Evolutionary conservation across 2,888 invertebrate genomes (phyloP), one percentile per base, ranked within the genome.

Genomic region (Nephrotoma appendiculata): DNA sequence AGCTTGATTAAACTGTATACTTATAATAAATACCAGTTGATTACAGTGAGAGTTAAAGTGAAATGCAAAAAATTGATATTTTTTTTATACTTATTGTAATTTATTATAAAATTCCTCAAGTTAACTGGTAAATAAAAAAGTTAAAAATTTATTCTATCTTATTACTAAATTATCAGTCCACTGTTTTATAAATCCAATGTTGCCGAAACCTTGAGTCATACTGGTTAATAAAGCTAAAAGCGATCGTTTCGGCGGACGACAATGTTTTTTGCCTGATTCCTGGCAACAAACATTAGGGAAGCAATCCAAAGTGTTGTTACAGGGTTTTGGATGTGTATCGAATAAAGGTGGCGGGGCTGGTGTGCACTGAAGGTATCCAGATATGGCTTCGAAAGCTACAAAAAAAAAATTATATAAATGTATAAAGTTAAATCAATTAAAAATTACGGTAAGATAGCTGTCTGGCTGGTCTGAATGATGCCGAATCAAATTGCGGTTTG

Each of bases 271-370:
- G 5, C 95, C 95, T 83, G 94, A 94, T 91, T 96, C 96, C 88
- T 96, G 96, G 88, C 96, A 96, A 90, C 96, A 96, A 87, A 96
- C 92, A 91, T 96, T 96, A 6, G 96, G 96, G 90, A 96, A 95
- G 90, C 96, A 96, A 90, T 96, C 96, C 4, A 95, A 92, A 12
- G 94, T 94, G 6, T 94, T 94, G 88, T 93, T 93, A 90, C 96
- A 96, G 42, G 93, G 91, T 89, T 95, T 95, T 1, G 96, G 95
- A 91, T 95, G 95, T 86, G 95, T 89, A 91, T 96, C 95, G 87
- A 94, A 93, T 88, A 94, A 92, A 15, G 95, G 94, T 6, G 96
- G 95, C 7, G 94, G 94, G 1, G 94, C 92, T 71, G 94, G 92
- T 15, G 96, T 95, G 89, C 96, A 96, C 90, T 96, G 96, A 89